Conservation (phyloP, 2,797 vertebrate species). For the Podarcis lilfordi region DNA sequence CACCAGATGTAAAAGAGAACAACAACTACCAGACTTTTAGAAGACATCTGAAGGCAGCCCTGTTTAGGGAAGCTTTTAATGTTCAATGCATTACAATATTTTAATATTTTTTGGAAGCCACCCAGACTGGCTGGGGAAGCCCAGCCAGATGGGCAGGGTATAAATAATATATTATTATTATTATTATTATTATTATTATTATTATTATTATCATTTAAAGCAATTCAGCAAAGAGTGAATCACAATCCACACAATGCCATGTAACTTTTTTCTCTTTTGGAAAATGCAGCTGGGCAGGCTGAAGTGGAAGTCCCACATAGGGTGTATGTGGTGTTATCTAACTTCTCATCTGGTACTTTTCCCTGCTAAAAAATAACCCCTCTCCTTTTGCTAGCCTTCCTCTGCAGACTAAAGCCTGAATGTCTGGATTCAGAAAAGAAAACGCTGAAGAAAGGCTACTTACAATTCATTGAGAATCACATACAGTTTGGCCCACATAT, state of each 20-base stretch:
- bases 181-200: too few species aligned
- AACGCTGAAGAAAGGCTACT: neutral
- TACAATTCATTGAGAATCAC: neutral
- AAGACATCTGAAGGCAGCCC: too few species aligned
- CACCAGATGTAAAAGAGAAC: too few species aligned
- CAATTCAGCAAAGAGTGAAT: neutral
- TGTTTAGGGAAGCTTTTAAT: too few species aligned
- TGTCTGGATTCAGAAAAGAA: neutral
- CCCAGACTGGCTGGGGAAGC: too few species aligned
- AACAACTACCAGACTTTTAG: too few species aligned
- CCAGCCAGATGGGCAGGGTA: too few species aligned
- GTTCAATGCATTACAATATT: too few species aligned
- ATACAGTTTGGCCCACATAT: neutral
- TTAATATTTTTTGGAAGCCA: too few species aligned
- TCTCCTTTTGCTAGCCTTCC: neutral
- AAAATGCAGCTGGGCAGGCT: neutral
- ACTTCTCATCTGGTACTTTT: neutral
- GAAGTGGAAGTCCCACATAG: neutral
- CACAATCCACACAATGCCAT: neutral
- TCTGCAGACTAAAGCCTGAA: neutral
- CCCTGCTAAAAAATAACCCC: neutral
- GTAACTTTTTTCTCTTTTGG: neutral
- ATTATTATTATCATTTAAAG: too few species aligned
- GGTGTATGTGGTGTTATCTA: neutral
- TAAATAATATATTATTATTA: too few species aligned